A percentile compares a stretch with the other conserved stretches of the same genome.
Evolutionary conservation across 2,888 invertebrate species (phyloP).

Genomic region (Helleia helle): DNA sequence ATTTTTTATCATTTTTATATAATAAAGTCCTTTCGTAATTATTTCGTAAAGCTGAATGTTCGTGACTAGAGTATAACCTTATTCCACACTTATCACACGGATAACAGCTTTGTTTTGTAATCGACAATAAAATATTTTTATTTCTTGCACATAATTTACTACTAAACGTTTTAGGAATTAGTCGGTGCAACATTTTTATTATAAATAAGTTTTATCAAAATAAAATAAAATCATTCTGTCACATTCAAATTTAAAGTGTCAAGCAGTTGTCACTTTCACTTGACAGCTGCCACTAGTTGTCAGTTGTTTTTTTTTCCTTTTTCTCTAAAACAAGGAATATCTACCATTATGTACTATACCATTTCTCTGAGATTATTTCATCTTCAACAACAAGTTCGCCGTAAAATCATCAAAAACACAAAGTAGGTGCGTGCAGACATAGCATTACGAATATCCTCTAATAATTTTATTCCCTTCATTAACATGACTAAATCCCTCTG

Average conservation of each 20-base stretch:
- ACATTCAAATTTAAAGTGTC: neutral
- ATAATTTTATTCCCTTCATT: no score
- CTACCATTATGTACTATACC: no score
- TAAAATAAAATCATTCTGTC: conserved; percentile 26
- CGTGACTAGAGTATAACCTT: conserved; percentile 52
- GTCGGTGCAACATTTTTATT: conserved; percentile 30
- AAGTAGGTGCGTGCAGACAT: no score
- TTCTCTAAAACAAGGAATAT: no score
- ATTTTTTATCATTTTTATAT: conserved; percentile 37
- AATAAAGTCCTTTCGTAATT: conserved; percentile 44
- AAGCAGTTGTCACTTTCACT: no score
- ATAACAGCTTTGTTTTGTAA: conserved; percentile 28
- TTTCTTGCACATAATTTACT: conserved; percentile 44
- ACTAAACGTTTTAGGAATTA: conserved; percentile 46
- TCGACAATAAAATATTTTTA: conserved; percentile 37
- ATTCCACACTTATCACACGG: conserved; percentile 52
- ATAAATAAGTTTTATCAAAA: conserved; percentile 25
- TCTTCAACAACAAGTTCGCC: no score
- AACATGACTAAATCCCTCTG: no score
- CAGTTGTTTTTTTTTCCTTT: neutral
- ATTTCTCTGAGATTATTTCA: no score
- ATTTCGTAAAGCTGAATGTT: conserved; percentile 40
- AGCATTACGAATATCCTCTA: no score
- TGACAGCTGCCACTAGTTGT: neutral
- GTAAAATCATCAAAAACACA: no score